Conservation (phyloP, 2,888 invertebrate genomes). For the Polymixis flavicincta region DNA sequence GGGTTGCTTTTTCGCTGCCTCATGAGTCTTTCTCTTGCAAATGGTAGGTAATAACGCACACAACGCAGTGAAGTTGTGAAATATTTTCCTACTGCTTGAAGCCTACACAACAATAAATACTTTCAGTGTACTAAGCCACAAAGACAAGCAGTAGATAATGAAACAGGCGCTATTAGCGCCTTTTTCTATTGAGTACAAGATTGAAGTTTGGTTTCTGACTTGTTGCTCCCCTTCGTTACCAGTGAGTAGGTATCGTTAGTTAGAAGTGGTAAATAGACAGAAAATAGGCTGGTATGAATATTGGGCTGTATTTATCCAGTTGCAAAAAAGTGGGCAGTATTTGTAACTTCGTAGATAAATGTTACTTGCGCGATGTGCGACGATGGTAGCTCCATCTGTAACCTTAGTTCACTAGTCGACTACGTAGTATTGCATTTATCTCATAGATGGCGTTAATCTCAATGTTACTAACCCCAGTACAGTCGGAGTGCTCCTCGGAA, state of each 20-base stretch:
- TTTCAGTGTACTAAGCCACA: neutral
- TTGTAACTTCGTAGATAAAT: neutral
- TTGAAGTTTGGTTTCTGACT: neutral
- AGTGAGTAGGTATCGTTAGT: neutral
- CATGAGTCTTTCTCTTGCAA: neutral
- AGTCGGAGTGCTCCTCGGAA: conserved; percentile 94
- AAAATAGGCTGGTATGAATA: neutral
- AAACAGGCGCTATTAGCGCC: neutral
- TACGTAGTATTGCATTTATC: neutral
- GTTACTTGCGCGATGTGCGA: neutral
- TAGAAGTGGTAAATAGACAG: too few relatives aligned
- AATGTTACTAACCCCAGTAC: conserved; percentile 93
- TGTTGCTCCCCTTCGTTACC: neutral
- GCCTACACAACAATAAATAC: neutral
- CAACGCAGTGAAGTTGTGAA: neutral
- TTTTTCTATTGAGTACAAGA: neutral
- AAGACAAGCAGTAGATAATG: too few relatives aligned
- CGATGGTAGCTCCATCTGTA: neutral
- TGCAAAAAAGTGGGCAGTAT: neutral
- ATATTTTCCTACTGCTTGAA: neutral
- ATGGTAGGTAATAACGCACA: neutral
- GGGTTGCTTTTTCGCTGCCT: neutral
- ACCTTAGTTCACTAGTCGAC: neutral
- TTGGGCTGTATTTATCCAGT: neutral
- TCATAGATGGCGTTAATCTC: conserved; percentile 29